phyloP scores from a whole-genome alignment of 2,797 vertebrate species.

The Pteronotus mesoamericanus region DNA sequence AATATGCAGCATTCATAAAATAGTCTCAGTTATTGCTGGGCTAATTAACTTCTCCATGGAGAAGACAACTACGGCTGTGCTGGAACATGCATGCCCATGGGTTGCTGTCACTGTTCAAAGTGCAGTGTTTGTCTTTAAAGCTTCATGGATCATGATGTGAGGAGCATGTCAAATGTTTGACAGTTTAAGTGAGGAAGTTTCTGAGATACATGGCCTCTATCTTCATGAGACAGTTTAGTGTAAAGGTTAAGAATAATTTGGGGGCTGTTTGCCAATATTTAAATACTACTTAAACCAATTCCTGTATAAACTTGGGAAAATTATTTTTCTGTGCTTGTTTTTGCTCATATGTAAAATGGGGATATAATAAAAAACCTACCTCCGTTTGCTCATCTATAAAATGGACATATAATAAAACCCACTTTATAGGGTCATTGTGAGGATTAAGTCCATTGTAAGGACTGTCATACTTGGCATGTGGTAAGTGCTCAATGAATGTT shows the following conservation, averaged over 20 bases:
- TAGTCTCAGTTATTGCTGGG: not conserved
- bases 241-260: not conserved
- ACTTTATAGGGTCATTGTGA: not conserved
- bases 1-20: conserved; percentile 7
- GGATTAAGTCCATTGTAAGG: not conserved
- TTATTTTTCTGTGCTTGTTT: not conserved
- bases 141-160: not conserved
- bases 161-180: not conserved
- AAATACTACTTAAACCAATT: not conserved
- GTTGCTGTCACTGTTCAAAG: not conserved
- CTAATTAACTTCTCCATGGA: conserved; percentile 11
- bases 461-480: not conserved
- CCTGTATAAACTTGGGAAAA: not conserved
- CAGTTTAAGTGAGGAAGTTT: not conserved
- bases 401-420: not conserved
- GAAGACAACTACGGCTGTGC: not conserved
- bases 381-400: not conserved
- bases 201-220: not conserved
- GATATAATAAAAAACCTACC: not conserved
- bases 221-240: not conserved
- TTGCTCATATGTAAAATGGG: not conserved
- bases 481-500: not conserved
- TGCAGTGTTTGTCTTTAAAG: not conserved
- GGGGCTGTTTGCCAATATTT: not conserved
- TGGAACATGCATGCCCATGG: not conserved